These are phyloP conservation scores for Ctena decussata DNA, from an alignment of 2,888 invertebrate genomes.

Conservation along the genomic window DNA sequence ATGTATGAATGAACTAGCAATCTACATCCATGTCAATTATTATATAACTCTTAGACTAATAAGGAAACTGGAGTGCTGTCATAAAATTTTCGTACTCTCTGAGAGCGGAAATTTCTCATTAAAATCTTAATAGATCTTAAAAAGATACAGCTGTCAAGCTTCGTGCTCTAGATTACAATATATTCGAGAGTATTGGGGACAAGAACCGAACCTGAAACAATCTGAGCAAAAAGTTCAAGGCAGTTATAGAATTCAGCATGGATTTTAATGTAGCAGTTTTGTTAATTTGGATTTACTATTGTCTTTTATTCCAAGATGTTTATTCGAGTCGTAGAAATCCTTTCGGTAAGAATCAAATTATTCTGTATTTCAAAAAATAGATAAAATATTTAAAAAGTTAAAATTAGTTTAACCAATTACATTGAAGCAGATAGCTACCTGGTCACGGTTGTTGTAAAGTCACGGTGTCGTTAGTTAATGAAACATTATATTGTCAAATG, in stretches of 20 bases:
- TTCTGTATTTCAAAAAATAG: no score
- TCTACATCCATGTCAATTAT: background rate
- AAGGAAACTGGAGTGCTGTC: background rate
- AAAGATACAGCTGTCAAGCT: background rate
- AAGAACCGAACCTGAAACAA: no score
- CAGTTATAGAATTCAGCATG: no score
- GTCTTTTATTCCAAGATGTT: background rate
- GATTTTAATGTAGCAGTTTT: background rate
- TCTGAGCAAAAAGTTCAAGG: no score
- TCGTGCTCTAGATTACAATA: background rate
- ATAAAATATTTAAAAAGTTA: no score
- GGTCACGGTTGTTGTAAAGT: no score
- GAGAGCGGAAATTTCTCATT: background rate
- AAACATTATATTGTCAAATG: no score
- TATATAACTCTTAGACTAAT: background rate
- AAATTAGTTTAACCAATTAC: no score
- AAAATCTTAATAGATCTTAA: background rate
- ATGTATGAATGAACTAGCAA: no score
- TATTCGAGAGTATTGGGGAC: no score
- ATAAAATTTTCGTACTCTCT: background rate
- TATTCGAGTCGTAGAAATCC: background rate
- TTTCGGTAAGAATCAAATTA: background rate
- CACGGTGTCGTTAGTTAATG: no score
- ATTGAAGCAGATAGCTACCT: no score
- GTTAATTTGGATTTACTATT: background rate